Evolutionary conservation across 2,888 invertebrate genomes (phyloP).

Genomic region (Lochmaea capreae): DNA sequence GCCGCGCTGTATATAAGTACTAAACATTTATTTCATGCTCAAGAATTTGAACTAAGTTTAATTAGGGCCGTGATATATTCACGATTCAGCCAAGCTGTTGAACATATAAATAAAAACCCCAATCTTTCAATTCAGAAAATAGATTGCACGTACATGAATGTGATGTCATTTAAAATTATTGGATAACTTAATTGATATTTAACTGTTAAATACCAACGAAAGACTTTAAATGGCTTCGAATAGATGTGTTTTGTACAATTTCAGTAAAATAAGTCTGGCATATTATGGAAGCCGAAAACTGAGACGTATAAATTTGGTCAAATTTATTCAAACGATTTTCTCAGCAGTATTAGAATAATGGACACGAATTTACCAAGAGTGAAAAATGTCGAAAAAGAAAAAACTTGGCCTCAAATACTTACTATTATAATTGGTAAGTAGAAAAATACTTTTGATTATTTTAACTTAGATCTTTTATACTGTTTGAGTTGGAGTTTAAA

Average conservation of each 20-base stretch:
- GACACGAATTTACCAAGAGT: not conserved
- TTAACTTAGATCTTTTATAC: not conserved
- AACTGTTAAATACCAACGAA: not conserved
- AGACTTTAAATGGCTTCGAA: not conserved
- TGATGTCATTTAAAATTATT: too few relatives aligned
- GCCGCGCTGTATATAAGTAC: too few relatives aligned
- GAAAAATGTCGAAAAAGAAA: constrained; percentile 5
- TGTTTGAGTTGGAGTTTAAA: not conserved
- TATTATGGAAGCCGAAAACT: not conserved
- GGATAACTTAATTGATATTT: not conserved
- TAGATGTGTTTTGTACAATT: not conserved
- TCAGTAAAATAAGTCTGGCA: not conserved
- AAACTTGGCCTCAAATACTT: constrained; percentile 34
- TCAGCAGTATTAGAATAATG: not conserved
- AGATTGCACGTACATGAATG: too few relatives aligned
- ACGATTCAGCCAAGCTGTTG: too few relatives aligned
- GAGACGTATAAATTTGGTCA: not conserved
- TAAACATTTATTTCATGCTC: too few relatives aligned
- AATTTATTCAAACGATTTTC: not conserved
- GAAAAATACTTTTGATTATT: not conserved
- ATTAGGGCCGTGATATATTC: too few relatives aligned
- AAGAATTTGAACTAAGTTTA: too few relatives aligned
- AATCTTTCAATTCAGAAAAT: too few relatives aligned
- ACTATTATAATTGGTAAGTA: constrained; percentile 32
- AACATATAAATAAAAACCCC: too few relatives aligned